Evolutionary conservation across 2,888 invertebrate genomes (phyloP).

Genomic region (Chirona hameri): DNA sequence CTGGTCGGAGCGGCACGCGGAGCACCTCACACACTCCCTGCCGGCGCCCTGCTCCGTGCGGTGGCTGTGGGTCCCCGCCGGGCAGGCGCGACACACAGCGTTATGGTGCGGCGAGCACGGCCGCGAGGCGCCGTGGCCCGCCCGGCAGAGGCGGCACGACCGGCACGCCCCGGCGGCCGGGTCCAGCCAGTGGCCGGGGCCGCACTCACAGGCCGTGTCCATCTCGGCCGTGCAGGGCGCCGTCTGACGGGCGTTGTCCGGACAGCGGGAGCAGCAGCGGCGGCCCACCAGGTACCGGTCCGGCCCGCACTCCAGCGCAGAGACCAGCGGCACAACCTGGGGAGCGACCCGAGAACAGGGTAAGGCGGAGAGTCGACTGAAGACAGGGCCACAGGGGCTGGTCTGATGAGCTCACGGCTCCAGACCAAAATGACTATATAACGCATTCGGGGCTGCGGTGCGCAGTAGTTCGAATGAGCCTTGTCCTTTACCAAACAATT

Average conservation of each 20-base stretch:
- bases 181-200: constrained; percentile 12
- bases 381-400: no score
- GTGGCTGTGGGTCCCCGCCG: background rate
- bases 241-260: background rate
- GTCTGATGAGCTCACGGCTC: no score
- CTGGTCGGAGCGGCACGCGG: background rate
- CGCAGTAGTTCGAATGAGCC: no score
- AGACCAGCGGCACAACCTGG: background rate
- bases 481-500: no score
- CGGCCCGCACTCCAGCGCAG: background rate
- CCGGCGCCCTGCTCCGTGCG: background rate
- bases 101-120: constrained; percentile 23
- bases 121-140: constrained; percentile 5
- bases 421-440: no score
- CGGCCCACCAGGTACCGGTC: background rate
- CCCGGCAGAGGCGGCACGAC: background rate
- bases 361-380: background rate
- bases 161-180: background rate
- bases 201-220: background rate
- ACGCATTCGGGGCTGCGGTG: no score
- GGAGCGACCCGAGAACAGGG: background rate
- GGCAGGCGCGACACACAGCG: constrained; percentile 5
- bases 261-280: background rate
- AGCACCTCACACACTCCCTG: background rate
- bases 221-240: background rate